Conservation (phyloP, 2,797 vertebrate species). For the Sebastes reedi region DNA sequence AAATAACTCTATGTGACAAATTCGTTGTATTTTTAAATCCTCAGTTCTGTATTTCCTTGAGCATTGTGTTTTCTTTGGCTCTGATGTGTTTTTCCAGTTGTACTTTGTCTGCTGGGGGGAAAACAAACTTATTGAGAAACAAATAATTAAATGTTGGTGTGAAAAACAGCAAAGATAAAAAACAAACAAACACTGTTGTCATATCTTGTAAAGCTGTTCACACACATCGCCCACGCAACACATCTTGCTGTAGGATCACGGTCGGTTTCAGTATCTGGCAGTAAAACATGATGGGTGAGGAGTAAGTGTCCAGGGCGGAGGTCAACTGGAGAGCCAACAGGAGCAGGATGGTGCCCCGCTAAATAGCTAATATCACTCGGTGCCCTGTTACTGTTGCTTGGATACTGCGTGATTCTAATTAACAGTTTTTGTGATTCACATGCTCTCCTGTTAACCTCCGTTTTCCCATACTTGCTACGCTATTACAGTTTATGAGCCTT, state of each 20-base stretch:
- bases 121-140: neutral
- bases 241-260: neutral
- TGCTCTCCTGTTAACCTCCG: conserved; percentile 47
- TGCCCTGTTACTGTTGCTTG: conserved; percentile 58
- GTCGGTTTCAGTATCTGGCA: conserved; percentile 5
- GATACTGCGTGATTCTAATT: conserved; percentile 68
- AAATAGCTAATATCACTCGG: conserved; percentile 40
- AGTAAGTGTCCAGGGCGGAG: conserved; percentile 30
- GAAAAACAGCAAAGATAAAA: neutral
- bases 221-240: conserved; percentile 25
- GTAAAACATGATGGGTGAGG: conserved; percentile 8
- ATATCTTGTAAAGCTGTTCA: conserved; percentile 25
- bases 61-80: neutral
- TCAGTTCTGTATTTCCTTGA: neutral
- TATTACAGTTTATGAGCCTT: conserved; percentile 26
- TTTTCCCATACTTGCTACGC: conserved; percentile 29
- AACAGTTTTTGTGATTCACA: conserved; percentile 54
- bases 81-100: neutral
- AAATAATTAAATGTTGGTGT: conserved; percentile 3
- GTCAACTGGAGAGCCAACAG: conserved; percentile 46
- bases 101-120: neutral
- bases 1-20: neutral
- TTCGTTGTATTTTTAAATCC: neutral
- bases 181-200: neutral
- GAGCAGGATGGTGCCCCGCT: conserved; percentile 25